These are phyloP conservation scores for Vireo griseus DNA, from an alignment of 2,797 vertebrate species.

Conservation along the genomic window DNA sequence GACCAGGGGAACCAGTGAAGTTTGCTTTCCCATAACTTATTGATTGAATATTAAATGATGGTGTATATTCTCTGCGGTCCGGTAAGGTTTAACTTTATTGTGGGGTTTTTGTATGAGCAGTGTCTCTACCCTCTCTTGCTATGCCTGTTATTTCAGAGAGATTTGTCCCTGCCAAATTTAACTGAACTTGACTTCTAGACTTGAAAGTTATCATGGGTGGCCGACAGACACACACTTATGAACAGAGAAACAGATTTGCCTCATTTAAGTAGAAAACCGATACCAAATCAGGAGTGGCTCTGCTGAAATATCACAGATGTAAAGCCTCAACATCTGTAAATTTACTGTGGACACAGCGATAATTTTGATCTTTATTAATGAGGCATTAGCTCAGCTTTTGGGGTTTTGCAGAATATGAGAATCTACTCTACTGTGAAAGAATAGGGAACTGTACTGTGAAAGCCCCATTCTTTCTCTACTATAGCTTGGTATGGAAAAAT, in stretches of 20 bases:
- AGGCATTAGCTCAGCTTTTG: slow-evolving; percentile 41
- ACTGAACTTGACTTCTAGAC: not conserved
- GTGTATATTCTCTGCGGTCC: not conserved
- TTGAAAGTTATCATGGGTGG: not conserved
- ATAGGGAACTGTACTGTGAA: not conserved
- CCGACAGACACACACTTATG: not conserved
- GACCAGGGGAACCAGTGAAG: not conserved
- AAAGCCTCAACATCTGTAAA: not conserved
- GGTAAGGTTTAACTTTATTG: not conserved
- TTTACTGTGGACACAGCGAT: not conserved
- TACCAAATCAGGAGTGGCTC: not conserved
- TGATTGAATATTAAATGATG: not conserved
- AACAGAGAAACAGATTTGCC: not conserved
- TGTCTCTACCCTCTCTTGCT: not conserved
- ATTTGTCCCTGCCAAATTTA: not conserved
- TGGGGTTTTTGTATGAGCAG: not conserved
- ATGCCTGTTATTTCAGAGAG: not conserved
- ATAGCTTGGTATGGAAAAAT: not conserved
- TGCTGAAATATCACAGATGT: not conserved
- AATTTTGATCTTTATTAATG: not conserved
- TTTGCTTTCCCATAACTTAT: not conserved
- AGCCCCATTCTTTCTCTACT: not conserved
- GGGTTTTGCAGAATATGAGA: not conserved
- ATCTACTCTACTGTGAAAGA: not conserved
- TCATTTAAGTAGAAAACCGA: not conserved